Percentiles rank a stretch among this genome's conserved stretches.
phyloP scores from a whole-genome alignment of 2,888 invertebrate genomes.

The Syritta pipiens region DNA sequence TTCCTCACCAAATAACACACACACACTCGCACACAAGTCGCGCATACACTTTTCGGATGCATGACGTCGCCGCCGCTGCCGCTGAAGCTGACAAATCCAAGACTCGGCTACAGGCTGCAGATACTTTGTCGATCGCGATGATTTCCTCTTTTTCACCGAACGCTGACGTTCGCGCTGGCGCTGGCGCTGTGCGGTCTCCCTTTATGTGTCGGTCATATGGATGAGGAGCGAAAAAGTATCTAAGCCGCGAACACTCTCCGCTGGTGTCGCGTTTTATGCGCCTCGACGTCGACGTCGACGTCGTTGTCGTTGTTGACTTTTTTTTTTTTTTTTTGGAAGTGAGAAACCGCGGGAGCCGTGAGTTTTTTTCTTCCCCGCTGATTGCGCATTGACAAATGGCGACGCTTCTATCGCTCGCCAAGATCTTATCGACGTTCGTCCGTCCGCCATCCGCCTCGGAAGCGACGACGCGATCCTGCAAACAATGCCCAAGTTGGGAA shows the following conservation, averaged over 20 bases:
- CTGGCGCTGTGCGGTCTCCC: conserved; percentile 65
- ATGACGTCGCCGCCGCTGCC: conserved; percentile 44
- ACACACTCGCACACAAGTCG: conserved; percentile 3
- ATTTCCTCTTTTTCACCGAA: conserved; percentile 68
- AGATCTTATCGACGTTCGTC: conserved; percentile 64
- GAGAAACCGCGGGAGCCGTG: conserved; percentile 53
- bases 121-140: conserved; percentile 64
- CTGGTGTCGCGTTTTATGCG: conserved; percentile 47
- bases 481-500: conserved; percentile 64
- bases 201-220: conserved; percentile 69
- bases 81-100: conserved; percentile 54
- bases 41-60: conserved; percentile 54
- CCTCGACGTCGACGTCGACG: background rate
- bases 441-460: too few species aligned
- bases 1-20: conserved; percentile 70
- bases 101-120: conserved; percentile 21
- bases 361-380: conserved; percentile 44
- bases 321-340: conserved; percentile 27
- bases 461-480: conserved; percentile 35
- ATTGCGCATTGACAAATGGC: conserved; percentile 67
- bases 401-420: conserved; percentile 62
- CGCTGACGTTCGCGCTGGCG: too few species aligned
- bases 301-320: background rate
- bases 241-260: conserved; percentile 51
- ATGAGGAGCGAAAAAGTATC: conserved; percentile 64